These are phyloP conservation scores for Mastacembelus armatus DNA, from an alignment of 2,797 vertebrate genomes.

Conservation along the genomic window DNA sequence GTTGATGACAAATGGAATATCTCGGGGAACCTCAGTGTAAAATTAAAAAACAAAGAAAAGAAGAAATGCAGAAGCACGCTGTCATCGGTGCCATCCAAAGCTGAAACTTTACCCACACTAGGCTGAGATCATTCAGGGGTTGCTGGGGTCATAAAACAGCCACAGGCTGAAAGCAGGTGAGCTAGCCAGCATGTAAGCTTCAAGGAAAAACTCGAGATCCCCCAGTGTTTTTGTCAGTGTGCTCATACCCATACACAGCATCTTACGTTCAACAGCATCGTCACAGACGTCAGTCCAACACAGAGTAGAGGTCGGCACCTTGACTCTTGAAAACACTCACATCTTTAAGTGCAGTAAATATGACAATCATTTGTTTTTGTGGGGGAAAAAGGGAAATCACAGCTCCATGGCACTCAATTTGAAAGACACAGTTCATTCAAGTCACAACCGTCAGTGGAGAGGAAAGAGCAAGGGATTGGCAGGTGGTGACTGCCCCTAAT, in stretches of 20 bases:
- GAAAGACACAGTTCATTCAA: slow-evolving; percentile 46
- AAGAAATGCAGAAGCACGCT: slow-evolving; percentile 29
- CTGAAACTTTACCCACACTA: slow-evolving; percentile 31
- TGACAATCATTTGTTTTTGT: slow-evolving; percentile 70
- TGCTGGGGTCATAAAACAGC: slow-evolving; percentile 55
- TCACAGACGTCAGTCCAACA: not conserved
- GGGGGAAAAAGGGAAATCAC: slow-evolving; percentile 5
- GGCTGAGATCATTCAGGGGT: slow-evolving; percentile 65
- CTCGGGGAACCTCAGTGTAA: slow-evolving; percentile 14
- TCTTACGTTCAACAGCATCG: not conserved
- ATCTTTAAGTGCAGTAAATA: slow-evolving; percentile 41
- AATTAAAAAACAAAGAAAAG: slow-evolving; percentile 14
- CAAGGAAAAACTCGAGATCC: slow-evolving; percentile 19
- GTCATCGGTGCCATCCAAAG: slow-evolving; percentile 33
- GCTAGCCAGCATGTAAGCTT: slow-evolving; percentile 23
- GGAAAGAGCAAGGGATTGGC: slow-evolving; percentile 17
- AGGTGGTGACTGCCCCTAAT: slow-evolving; percentile 18
- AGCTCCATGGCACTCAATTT: slow-evolving; percentile 43
- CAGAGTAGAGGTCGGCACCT: slow-evolving; percentile 12
- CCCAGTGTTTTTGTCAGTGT: slow-evolving; percentile 22
- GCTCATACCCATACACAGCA: not conserved
- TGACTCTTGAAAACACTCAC: slow-evolving; percentile 32
- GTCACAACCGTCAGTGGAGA: slow-evolving; percentile 19
- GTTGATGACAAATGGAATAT: slow-evolving; percentile 11
- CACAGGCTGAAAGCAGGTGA: slow-evolving; percentile 52